A percentile compares a stretch with the other conserved stretches of the same genome.
Conservation (phyloP, 2,113 vertebrate genomes). For the Cygnus atratus region DNA sequence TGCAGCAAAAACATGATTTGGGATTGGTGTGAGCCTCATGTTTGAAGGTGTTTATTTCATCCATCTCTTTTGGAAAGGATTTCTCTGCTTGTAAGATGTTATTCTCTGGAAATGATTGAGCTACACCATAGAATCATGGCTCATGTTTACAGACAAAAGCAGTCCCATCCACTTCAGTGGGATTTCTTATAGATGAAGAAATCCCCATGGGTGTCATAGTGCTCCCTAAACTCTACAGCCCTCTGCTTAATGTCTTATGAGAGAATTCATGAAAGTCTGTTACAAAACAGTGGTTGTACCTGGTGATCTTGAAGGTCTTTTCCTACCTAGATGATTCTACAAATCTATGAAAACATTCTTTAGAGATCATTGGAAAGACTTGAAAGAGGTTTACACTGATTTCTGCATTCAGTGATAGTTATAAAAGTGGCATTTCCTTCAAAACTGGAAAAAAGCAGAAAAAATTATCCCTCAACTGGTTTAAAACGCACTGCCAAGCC, state of each 20-base stretch:
- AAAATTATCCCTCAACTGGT: background rate
- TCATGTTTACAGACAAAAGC: background rate
- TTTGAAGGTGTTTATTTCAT: background rate
- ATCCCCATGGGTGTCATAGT: rapidly evolving
- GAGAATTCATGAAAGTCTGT: background rate
- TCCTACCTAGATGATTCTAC: background rate
- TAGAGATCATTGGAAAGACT: background rate
- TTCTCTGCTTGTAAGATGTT: background rate
- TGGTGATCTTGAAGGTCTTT: background rate
- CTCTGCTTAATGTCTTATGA: background rate
- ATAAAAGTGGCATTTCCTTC: background rate
- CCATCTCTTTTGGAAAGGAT: background rate
- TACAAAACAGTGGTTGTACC: background rate
- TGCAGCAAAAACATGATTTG: background rate
- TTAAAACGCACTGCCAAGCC: rapidly evolving
- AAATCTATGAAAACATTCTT: background rate
- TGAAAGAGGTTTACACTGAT: background rate
- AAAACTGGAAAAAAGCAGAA: background rate
- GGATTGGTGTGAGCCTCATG: background rate
- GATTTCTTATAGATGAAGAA: background rate
- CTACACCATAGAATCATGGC: rapidly evolving
- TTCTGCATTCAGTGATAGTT: background rate
- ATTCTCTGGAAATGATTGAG: background rate
- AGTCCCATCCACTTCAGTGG: background rate
- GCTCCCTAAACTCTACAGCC: background rate